Base-by-base conservation (phyloP, 2,888 invertebrate genomes). In the Heliconius cydno region DNA sequence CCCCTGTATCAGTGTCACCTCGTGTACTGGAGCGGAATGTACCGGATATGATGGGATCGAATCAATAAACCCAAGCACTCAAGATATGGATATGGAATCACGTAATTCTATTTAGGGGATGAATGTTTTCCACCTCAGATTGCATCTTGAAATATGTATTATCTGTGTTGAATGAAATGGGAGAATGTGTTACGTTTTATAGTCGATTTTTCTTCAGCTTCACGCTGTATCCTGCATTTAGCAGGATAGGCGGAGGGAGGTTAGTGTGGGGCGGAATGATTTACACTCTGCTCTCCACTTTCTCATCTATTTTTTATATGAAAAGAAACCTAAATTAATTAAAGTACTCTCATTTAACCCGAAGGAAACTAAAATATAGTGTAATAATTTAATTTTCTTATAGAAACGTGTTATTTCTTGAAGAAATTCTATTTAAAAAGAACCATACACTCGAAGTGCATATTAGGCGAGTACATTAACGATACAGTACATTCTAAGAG, bases 11-110 rank as follows among this genome's bases (percentile, higher is more conserved):
- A 74, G 57, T 67, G 74, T 80, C 70, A 57, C 74, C 72, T 66
- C 74, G 78, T 77, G 79, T 70, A 79, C 76, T 66, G 68, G 76
- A 83, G 82, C 80, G 82, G 78, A 80, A 84, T 83, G 80, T 82
- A 73, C 79, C 80, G 80, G 79, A 83, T 82, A 84, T 84, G 84
- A 84, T 84, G 82, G 80, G 81, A 80, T 83, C 80, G 83, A 82
- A 79, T 84, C 84, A 84, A 84, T 84, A 84, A 82, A 82, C 81
- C 82, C 79, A 66, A 76, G 82, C 81, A 76, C 80, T 81, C 82
- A 82, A 82, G 82, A 81, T 79, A 80, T 57, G 79, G 71, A 57
- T 78, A 78, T 80, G 80, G 70, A 77, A 78, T 81, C 81, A 77
- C 79, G 80, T 84, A 83, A 84, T 82, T 84, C 81, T 82, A 82